phyloP scores from a whole-genome alignment of 1,140 invertebrate genomes.

The Drosophila orena region DNA sequence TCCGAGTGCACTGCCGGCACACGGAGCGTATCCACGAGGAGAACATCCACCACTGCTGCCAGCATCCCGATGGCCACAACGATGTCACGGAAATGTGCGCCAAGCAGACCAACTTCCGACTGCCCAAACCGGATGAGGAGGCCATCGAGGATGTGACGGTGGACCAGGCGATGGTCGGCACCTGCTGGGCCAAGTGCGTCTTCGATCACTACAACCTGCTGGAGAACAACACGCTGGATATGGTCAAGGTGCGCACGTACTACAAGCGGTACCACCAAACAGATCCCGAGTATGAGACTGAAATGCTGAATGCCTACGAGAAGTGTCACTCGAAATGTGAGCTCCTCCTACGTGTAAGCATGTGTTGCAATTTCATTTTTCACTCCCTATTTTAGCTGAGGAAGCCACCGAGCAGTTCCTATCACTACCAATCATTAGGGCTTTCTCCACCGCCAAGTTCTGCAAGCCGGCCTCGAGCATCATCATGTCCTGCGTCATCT shows the following conservation, averaged over 20 bases:
- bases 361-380: not conserved
- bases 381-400: conserved; percentile 25
- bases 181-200: conserved; percentile 69
- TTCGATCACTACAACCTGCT: conserved; percentile 62
- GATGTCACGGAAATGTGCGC: conserved; percentile 62
- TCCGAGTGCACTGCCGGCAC: conserved; percentile 49
- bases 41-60: conserved; percentile 68
- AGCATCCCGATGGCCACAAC: conserved; percentile 71
- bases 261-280: conserved; percentile 37
- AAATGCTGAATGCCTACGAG: conserved; percentile 65
- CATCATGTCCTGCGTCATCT: conserved; percentile 65
- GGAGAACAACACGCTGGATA: conserved; percentile 49
- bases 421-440: conserved; percentile 30
- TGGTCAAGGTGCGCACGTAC: conserved; percentile 54
- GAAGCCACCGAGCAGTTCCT: conserved; percentile 53
- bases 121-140: conserved; percentile 55
- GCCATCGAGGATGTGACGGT: conserved; percentile 66
- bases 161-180: conserved; percentile 57
- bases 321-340: conserved; percentile 61
- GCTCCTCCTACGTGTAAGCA: not conserved
- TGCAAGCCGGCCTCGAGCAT: conserved; percentile 61
- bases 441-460: conserved; percentile 23
- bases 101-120: conserved; percentile 50
- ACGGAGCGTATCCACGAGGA: conserved; percentile 66
- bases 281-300: conserved; percentile 68